Base-by-base conservation (phyloP, 2,888 invertebrate species). In the Cyrtodaria siliqua region DNA sequence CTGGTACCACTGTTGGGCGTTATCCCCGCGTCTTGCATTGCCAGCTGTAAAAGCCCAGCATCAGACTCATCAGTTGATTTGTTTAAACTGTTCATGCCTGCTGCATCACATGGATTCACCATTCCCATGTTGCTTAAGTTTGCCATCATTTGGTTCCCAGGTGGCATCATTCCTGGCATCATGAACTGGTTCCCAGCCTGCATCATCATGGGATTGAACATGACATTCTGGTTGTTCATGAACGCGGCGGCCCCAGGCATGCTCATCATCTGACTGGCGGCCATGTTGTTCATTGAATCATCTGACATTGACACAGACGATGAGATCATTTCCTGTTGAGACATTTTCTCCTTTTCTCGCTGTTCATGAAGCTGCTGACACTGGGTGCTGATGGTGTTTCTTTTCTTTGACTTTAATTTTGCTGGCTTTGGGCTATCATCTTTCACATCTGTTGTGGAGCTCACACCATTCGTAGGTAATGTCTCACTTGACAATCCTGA, bases 11-110 rank as follows among this genome's bases (percentile, higher is more conserved):
- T 74, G 42, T 73, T 67, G 2, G 84, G 83, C 0, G 87, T 87
- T 26, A 89, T 89, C 0, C 89, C 89, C 1, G 89, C 88, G 70
- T 89, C 87, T 62, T 87, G 87, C 89, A 89, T 89, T 29, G 89
- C 89, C 40, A 88, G 69, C 76, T 89, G 89, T n/a, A 89, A 57
- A 14, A 89, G 69, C 29, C 88, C 87, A 40, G 82, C 84, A 56
- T 83, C 79, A 4, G 73, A 44, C 16, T 79, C 80, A n/a, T 83
- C 81, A 9, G 53, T 55, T 16, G 66, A 47, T 60, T 79, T 73
- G 57, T 76, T 80, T 18, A 52, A 23, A n/a, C 50, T 57, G 50
- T 26, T 27, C 59, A 60, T 49, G 26, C 55, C 38, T 50, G 66
- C 64, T 40, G 50, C 27, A 18, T 29, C 61, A 47, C 60, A 60